Base-by-base conservation (phyloP, 2,888 invertebrate genomes). In the Cataglyphis cursor region DNA sequence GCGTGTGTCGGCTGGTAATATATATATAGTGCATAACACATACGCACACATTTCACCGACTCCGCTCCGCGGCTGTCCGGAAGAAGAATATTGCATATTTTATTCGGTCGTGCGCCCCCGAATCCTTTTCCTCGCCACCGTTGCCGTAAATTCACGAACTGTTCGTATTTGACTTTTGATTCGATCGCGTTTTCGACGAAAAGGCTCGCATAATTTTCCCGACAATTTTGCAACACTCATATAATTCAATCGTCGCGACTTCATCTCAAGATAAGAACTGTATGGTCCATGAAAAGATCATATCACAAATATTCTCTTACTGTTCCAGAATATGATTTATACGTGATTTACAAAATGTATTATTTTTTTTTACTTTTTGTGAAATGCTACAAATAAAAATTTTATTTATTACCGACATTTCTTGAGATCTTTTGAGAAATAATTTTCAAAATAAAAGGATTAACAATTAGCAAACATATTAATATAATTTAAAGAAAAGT, bases 61-160 rank as follows among this genome's bases (percentile, higher is more conserved):
- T 78, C 59, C 24, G 31, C 12, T 41, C 31, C 66, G 15, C 54
- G 66, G 41, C 68, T 57, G 59, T 78, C 78, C 78, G 59, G 78
- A 70, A 70, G 35, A 59, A 70, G 78, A 44, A 70, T 78, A 61
- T 72, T 70, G 78, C 78, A 78, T 78, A 78, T 78, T 78, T 78
- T 78, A 78, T 61, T 70, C 44, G 70, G 72, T 70, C 59, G 78
- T 78, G 78, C 59, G 44, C 70, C 48, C 48, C 48, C 78, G 44
- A 78, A 78, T 70, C 70, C 54, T 70, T 48, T 48, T 78, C 44
- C 70, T 70, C 59, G 57, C 57, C 66, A 57, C 75, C 48, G 31
- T 62, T 35, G 54, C 38, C 68, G 70, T 78, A 78, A 78, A 78
- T 78, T 78, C 70, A 59, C 68, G 41, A 78, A 59, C 78, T 31